These are phyloP conservation scores for Steinernema carpocapsae DNA, from an alignment of 2,888 invertebrate genomes.

Conservation along the genomic window DNA sequence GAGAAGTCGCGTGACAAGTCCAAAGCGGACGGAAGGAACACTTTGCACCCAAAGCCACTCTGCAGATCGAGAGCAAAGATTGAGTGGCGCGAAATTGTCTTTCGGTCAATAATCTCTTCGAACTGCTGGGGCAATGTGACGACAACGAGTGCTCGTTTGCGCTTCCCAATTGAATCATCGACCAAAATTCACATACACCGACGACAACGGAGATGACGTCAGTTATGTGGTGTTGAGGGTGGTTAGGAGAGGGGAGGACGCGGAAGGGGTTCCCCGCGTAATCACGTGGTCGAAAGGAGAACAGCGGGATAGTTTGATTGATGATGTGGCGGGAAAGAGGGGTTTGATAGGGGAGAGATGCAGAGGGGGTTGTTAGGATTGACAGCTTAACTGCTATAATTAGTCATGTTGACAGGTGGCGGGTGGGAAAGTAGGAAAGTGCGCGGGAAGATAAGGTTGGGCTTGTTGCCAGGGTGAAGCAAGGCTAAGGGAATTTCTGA, in stretches of 20 bases:
- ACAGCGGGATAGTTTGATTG: conserved; percentile 23
- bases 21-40: not conserved
- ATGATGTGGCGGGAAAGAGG: conserved; percentile 19
- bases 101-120: conserved; percentile 35
- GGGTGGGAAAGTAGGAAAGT: not conserved
- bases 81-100: conserved; percentile 28
- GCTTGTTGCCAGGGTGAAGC: not conserved
- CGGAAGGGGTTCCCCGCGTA: conserved; percentile 25
- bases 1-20: not conserved
- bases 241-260: conserved; percentile 4
- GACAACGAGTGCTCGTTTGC: conserved; percentile 27
- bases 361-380: not conserved
- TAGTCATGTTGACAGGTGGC: conserved; percentile 14
- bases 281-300: not conserved
- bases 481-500: too few relatives aligned
- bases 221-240: not conserved
- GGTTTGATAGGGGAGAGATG: not conserved
- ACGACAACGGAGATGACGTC: conserved; percentile 14
- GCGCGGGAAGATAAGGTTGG: not conserved
- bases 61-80: conserved; percentile 26
- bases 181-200: conserved; percentile 18
- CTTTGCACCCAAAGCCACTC: conserved; percentile 2
- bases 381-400: not conserved
- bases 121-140: not conserved
- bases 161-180: conserved; percentile 30